Evolutionary conservation across 2,888 invertebrate genomes (phyloP), one percentile per base, ranked within the genome.

Genomic region (Rotaria magnacalcarata): DNA sequence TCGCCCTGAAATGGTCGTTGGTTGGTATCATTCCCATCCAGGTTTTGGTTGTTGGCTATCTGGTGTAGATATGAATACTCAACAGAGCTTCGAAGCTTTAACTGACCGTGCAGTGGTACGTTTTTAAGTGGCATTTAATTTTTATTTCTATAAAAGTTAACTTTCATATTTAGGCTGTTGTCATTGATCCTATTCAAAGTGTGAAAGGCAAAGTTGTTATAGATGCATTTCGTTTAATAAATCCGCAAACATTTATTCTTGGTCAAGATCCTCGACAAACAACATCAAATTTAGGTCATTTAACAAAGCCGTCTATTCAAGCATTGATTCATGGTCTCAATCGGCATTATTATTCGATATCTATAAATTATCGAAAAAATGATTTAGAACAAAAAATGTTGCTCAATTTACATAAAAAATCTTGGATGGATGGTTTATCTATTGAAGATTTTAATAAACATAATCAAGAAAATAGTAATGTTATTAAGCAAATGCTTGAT

Each of bases 31-130:
- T 90, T 97, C 97, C 85, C 99, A 99, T 94, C 99, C 99, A 89
- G 99, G 99, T 58, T 99, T 99, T 92, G 99, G 99, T 75, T 99
- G 99, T 91, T 99, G 99, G 99, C 92, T 99, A 87, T 99, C 99
- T 21, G 97, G 91, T 80, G 99, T 99, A 21, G 99, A 99, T 91
- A 98, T 99, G 89, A 99, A 99, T 91, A 99, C 99, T 7, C 99
- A 99, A 91, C 98, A 99, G 91, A 97, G 97, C 87, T 99, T 99
- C 91, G 99, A 99, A 92, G 97, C 98, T 0, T 93, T 99, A 11
- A 97, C 97, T 52, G 98, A 99, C 90, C 93, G 99, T 90, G 98
- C 99, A 50, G 99, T 99, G 0, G 87, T 80, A 80, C 8, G 80
- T 80, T 4, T 24, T 56, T 56, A 4, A 7, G 11, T 56, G 7